A percentile compares a stretch with the other conserved stretches of the same genome.
These are phyloP conservation scores for Xenopus borealis DNA, from an alignment of 2,113 vertebrate species.

Conservation along the genomic window DNA sequence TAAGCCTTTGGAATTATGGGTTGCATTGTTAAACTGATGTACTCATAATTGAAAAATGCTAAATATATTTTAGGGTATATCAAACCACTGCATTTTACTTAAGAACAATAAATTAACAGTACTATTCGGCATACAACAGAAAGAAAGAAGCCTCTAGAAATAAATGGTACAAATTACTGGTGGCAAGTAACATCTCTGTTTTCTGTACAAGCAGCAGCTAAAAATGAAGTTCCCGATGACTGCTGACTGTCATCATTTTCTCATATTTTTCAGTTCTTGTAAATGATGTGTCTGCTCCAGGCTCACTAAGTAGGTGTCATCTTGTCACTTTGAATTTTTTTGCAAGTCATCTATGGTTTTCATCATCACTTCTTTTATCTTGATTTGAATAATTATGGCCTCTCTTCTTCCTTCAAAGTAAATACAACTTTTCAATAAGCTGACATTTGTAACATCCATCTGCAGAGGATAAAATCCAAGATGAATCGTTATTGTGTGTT, in stretches of 20 bases:
- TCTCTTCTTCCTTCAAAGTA: conserved; percentile 4
- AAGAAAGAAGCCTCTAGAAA: background rate
- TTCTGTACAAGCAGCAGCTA: background rate
- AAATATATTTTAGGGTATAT: no score
- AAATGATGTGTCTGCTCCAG: conserved; percentile 25
- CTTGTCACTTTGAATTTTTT: conserved; percentile 33
- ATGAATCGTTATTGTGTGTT: conserved; percentile 1
- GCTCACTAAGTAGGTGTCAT: conserved; percentile 19
- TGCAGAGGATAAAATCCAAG: conserved; percentile 3
- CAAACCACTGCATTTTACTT: no score
- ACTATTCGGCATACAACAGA: background rate
- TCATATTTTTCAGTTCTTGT: conserved; percentile 11
- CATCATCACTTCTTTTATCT: conserved; percentile 38
- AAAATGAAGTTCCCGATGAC: background rate
- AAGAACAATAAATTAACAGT: no score
- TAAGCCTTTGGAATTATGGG: no score
- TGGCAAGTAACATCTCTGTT: background rate
- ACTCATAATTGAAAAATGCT: no score
- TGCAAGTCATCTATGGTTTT: conserved; percentile 30
- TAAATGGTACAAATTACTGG: background rate
- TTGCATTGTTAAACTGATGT: no score
- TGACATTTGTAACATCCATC: conserved; percentile 10
- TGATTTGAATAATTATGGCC: conserved; percentile 37
- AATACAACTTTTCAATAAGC: conserved; percentile 12
- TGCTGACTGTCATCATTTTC: conserved; percentile 15